phyloP scores from a whole-genome alignment of 2,888 invertebrate genomes.

The Acleris sparsana region DNA sequence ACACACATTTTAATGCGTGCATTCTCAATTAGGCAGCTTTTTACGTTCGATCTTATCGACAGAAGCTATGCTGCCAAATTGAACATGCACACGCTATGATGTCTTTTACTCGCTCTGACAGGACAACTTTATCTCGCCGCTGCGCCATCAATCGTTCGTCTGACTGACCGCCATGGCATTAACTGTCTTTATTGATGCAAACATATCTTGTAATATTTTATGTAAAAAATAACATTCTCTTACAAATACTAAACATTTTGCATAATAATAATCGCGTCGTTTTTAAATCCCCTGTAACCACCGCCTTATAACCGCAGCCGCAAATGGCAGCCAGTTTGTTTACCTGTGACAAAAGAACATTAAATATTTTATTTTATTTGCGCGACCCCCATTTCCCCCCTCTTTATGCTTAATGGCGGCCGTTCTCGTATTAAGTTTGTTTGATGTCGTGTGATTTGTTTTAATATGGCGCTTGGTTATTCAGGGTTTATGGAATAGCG shows the following conservation, averaged over 20 bases:
- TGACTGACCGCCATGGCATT: too few relatives aligned
- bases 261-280: conserved; percentile 20
- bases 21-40: too few relatives aligned
- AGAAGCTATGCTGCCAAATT: too few relatives aligned
- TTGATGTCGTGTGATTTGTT: conserved; percentile 36
- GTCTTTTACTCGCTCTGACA: too few relatives aligned
- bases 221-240: too few relatives aligned
- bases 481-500: conserved; percentile 11
- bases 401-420: conserved; percentile 30
- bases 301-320: conserved; percentile 19
- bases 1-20: too few relatives aligned
- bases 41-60: too few relatives aligned
- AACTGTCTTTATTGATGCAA: too few relatives aligned
- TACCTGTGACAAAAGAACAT: conserved; percentile 35
- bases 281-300: neutral
- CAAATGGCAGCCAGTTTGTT: conserved; percentile 24
- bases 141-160: too few relatives aligned
- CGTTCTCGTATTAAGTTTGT: conserved; percentile 36
- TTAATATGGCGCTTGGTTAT: conserved; percentile 33
- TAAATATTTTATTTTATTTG: conserved; percentile 38
- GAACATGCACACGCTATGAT: too few relatives aligned
- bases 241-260: neutral
- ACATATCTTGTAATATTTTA: too few relatives aligned
- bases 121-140: too few relatives aligned
- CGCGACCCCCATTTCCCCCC: conserved; percentile 23